Percentiles rank a stretch among this genome's conserved stretches.
Evolutionary conservation across 1,140 invertebrate species (phyloP).

Genomic region (Brachionus rotundiformis): DNA sequence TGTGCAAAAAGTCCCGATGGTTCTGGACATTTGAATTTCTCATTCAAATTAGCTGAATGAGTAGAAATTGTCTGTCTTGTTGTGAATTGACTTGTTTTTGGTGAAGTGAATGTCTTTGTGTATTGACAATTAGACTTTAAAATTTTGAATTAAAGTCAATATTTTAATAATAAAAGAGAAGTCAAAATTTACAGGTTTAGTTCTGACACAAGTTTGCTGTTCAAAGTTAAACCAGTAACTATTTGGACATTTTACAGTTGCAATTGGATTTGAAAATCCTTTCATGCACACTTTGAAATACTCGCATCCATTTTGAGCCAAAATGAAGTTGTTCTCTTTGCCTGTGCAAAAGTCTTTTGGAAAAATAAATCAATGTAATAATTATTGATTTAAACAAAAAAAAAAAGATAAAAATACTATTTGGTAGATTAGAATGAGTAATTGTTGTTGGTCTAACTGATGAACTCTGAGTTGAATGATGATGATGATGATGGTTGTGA

Average conservation of each 20-base stretch:
- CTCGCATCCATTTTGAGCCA: background rate
- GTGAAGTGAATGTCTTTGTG: background rate
- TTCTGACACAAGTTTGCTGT: background rate
- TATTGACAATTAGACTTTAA: background rate
- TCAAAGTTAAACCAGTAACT: slow-evolving; percentile 3
- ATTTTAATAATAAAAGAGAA: background rate
- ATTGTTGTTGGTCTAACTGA: background rate
- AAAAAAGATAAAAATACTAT: background rate
- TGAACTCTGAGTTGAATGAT: background rate
- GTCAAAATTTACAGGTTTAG: background rate
- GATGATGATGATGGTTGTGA: background rate
- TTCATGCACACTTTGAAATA: slow-evolving; percentile 24
- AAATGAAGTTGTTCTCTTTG: background rate
- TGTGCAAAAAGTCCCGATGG: too few relatives aligned
- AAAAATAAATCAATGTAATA: background rate
- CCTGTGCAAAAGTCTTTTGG: background rate
- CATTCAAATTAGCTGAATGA: background rate
- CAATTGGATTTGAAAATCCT: slow-evolving; percentile 9
- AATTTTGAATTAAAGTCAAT: background rate
- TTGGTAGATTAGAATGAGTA: background rate
- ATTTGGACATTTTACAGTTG: slow-evolving; percentile 11
- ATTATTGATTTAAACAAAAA: too few relatives aligned
- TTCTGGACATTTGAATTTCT: slow-evolving; percentile 14
- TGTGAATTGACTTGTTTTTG: background rate
- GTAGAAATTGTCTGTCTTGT: background rate